Evolutionary conservation across 2,888 invertebrate genomes (phyloP).

Genomic region (Nomada goodeniana): DNA sequence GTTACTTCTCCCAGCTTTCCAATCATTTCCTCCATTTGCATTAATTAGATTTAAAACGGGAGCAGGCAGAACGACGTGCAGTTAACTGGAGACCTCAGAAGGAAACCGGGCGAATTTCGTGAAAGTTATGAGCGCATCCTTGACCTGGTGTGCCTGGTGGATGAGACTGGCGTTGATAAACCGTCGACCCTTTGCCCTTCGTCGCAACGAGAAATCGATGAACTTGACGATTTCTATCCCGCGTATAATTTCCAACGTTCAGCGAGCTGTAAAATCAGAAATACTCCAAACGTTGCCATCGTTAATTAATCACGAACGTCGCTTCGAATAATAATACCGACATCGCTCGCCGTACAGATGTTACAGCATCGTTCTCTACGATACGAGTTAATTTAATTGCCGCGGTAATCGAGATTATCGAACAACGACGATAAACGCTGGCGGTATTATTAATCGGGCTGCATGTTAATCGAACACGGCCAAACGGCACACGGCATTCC

Average conservation of each 20-base stretch:
- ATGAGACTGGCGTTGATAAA: not conserved
- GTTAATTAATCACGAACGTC: too few relatives aligned
- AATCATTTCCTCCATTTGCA: too few relatives aligned
- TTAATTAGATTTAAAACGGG: too few relatives aligned
- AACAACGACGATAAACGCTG: constrained; percentile 9
- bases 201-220: too few relatives aligned
- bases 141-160: constrained; percentile 30
- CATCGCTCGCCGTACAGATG: too few relatives aligned
- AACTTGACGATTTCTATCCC: too few relatives aligned
- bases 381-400: not conserved
- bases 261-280: too few relatives aligned
- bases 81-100: constrained; percentile 4
- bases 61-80: too few relatives aligned
- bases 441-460: constrained; percentile 32
- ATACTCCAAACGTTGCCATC: too few relatives aligned
- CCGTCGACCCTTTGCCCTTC: too few relatives aligned
- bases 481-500: constrained; percentile 23
- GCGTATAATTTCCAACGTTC: too few relatives aligned
- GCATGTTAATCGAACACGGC: constrained; percentile 35
- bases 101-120: constrained; percentile 22
- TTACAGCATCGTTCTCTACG: not conserved
- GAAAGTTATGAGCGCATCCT: constrained; percentile 30
- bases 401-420: not conserved
- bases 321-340: too few relatives aligned
- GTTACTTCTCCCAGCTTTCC: not conserved